These are phyloP conservation scores for Potamarius usumacintae DNA, from an alignment of 2,113 vertebrate genomes.

Conservation along the genomic window DNA sequence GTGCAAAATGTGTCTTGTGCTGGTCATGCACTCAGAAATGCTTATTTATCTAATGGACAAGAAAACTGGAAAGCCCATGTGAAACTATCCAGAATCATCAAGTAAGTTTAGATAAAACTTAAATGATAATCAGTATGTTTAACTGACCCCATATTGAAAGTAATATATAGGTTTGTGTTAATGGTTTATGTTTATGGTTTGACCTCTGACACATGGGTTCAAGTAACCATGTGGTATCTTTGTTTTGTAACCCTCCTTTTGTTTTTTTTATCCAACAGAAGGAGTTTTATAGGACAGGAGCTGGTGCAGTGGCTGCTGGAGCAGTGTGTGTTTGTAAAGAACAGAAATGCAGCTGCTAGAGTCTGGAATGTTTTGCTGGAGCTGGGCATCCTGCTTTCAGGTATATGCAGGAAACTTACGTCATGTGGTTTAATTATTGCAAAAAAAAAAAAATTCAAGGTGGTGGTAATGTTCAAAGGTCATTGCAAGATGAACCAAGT, in stretches of 20 bases:
- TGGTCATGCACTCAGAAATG: slow-evolving; percentile 44
- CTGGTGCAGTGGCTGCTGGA: slow-evolving; percentile 84
- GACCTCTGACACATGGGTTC: not conserved
- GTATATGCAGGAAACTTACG: slow-evolving; percentile 55
- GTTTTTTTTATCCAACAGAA: slow-evolving; percentile 62
- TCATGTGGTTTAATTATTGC: not conserved
- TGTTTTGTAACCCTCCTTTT: not conserved
- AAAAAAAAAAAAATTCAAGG: not conserved
- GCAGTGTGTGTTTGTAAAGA: slow-evolving; percentile 76
- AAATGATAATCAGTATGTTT: not conserved
- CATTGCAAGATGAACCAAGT: not conserved
- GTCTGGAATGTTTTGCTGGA: slow-evolving; percentile 84
- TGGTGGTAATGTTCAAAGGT: not conserved
- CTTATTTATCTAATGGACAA: slow-evolving; percentile 46
- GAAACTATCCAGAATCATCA: slow-evolving; percentile 52
- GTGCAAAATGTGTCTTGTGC: slow-evolving; percentile 45
- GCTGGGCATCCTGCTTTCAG: slow-evolving; percentile 81
- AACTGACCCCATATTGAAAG: not conserved
- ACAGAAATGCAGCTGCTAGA: slow-evolving; percentile 72
- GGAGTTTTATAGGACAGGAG: slow-evolving; percentile 79
- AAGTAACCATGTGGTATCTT: not conserved
- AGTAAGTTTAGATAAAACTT: slow-evolving; percentile 16
- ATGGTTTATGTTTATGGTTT: not conserved
- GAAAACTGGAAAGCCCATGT: slow-evolving; percentile 55
- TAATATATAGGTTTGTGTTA: not conserved